A percentile compares a stretch with the other conserved stretches of the same genome.
phyloP scores from a whole-genome alignment of 1,140 invertebrate species.

The Bombus confusus region DNA sequence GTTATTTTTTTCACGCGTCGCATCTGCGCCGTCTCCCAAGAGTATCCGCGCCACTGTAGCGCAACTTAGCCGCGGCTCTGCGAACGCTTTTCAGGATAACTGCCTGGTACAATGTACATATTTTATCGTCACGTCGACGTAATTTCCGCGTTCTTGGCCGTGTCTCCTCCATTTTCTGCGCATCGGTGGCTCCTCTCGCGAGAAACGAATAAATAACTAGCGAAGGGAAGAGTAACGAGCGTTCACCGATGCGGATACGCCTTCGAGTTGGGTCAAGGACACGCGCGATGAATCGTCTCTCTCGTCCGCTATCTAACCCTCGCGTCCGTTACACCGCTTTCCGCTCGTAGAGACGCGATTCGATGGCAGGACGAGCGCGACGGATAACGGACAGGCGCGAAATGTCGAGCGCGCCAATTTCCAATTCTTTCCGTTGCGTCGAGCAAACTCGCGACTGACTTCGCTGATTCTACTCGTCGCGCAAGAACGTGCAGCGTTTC shows the following conservation, averaged over 20 bases:
- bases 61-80: too few species aligned
- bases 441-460: too few species aligned
- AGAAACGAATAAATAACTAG: not conserved
- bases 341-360: not conserved
- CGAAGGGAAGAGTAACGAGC: not conserved
- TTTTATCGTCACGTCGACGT: not conserved
- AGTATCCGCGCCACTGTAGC: too few species aligned
- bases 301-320: not conserved
- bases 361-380: not conserved
- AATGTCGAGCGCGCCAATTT: not conserved
- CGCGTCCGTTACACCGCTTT: not conserved
- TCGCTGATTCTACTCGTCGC: too few species aligned
- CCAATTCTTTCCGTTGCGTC: too few species aligned
- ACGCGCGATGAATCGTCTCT: conserved; percentile 5
- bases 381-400: not conserved
- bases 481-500: too few species aligned
- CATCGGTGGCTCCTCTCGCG: not conserved
- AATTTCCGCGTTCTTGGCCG: not conserved
- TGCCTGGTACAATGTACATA: too few species aligned
- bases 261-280: conserved; percentile 57
- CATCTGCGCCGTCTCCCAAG: too few species aligned
- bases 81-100: too few species aligned
- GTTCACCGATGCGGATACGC: conserved; percentile 38
- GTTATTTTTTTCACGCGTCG: too few species aligned
- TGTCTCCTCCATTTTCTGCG: too few species aligned